Evolutionary conservation across 2,797 vertebrate species (phyloP).

Genomic region (Mus minutoides): DNA sequence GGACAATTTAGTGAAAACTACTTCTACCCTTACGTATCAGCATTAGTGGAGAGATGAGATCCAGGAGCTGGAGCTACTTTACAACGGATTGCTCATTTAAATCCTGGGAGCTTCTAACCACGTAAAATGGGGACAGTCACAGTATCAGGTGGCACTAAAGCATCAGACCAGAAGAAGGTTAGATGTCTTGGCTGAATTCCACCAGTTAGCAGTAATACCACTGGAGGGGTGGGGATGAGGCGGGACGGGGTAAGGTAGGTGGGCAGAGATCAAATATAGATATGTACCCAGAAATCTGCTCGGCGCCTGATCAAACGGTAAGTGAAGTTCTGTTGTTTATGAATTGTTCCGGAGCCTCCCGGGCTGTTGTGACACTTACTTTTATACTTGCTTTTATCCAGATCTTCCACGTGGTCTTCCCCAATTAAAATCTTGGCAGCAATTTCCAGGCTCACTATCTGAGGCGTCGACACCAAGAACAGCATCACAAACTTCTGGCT

Average conservation of each 20-base stretch:
- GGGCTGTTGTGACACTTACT: conserved; percentile 90
- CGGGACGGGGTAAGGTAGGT: background rate
- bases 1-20: background rate
- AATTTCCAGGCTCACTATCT: conserved; percentile 95
- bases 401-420: conserved; percentile 93
- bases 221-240: background rate
- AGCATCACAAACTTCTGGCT: conserved; percentile 99
- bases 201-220: background rate
- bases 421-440: conserved; percentile 98
- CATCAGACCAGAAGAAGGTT: background rate
- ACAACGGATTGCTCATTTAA: conserved; percentile 1
- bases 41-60: background rate
- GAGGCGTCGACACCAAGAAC: conserved; percentile 94
- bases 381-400: conserved; percentile 98
- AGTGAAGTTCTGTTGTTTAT: background rate
- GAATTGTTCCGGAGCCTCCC: background rate
- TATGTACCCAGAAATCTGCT: background rate
- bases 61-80: background rate
- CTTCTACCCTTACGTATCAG: background rate
- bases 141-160: background rate
- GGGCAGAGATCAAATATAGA: background rate
- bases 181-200: background rate
- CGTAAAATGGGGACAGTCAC: background rate
- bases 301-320: background rate
- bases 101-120: background rate